Evolutionary conservation across 2,888 invertebrate genomes (phyloP), one percentile per base, ranked within the genome.

Genomic region (Acleris holmiana): DNA sequence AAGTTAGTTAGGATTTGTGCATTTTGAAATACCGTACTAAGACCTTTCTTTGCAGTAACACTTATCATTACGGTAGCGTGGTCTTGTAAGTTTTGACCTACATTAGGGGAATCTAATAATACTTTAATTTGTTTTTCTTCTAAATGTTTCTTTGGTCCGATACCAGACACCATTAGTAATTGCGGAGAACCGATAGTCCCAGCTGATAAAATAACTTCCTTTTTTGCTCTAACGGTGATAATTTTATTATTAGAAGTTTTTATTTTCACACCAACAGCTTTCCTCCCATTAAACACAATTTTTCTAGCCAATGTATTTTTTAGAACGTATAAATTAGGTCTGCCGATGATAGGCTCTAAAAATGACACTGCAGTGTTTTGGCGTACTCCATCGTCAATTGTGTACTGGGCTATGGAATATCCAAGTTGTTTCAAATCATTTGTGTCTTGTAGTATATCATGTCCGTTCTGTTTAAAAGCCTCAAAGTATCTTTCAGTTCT

Each of bases 21-120:
- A n/a, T 41, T 41, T 41, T n/a, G n/a, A 2, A n/a, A 15, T 5
- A 41, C 13, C 4, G 41, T n/a, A 41, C n/a, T 2, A n/a, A 41
- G 41, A 15, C 41, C 41, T 41, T 41, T 41, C 41, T 4, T 2
- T n/a, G 49, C 49, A 4, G 61, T 62, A 10, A 67, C 4, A 23
- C 47, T 15, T 0, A 67, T 47, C 8, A 51, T 5, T 7, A 51
- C 46, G 1, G 49, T 29, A 10, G 46, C 19, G 29, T 67, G 67
- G 40, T 67, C 67, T 13, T 67, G 61, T 8, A 67, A 48, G 4
- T 67, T 67, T 47, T 67, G 25, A 7, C 67, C 61, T 4, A 67
- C 67, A n/a, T 54, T n/a, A 17, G 67, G 65, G 7, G 54, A 57
- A n/a, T 67, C 65, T 19, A 67, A 40, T 41, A 65, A 35, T 2